Conservation (phyloP, 2,113 vertebrate species). For the Bubalus kerabau region DNA sequence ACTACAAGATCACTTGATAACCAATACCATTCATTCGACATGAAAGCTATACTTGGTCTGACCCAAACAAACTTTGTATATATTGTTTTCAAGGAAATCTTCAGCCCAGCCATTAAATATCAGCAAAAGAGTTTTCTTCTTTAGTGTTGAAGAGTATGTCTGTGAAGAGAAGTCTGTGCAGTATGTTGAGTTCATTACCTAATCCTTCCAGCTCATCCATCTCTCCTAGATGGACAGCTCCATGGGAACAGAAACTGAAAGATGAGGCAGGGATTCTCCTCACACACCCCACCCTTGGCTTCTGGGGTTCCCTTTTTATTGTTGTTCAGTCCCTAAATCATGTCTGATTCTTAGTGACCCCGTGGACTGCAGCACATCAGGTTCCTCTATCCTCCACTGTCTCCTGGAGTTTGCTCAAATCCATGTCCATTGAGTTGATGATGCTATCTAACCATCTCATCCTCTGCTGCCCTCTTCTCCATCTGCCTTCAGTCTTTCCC, state of each 20-base stretch:
- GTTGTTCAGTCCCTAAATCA: not conserved
- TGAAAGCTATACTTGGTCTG: not conserved
- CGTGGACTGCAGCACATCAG: not conserved
- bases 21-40: fast-evolving
- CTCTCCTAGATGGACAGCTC: not conserved
- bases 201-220: not conserved
- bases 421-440: not conserved
- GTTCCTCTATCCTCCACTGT: not conserved
- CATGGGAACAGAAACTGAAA: not conserved
- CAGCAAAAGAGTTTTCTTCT: not conserved
- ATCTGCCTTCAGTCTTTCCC: not conserved
- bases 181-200: not conserved
- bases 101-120: not conserved
- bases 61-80: not conserved
- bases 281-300: not conserved
- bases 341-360: not conserved
- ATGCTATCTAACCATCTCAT: not conserved
- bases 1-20: not conserved
- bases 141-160: not conserved
- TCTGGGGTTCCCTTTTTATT: not conserved
- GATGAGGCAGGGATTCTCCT: not conserved
- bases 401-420: not conserved
- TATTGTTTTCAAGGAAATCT: not conserved
- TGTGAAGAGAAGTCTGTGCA: not conserved
- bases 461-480: not conserved